Evolutionary conservation across 2,797 vertebrate genomes (phyloP), one percentile per base, ranked within the genome.

Genomic region (Phrynocephalus forsythii): DNA sequence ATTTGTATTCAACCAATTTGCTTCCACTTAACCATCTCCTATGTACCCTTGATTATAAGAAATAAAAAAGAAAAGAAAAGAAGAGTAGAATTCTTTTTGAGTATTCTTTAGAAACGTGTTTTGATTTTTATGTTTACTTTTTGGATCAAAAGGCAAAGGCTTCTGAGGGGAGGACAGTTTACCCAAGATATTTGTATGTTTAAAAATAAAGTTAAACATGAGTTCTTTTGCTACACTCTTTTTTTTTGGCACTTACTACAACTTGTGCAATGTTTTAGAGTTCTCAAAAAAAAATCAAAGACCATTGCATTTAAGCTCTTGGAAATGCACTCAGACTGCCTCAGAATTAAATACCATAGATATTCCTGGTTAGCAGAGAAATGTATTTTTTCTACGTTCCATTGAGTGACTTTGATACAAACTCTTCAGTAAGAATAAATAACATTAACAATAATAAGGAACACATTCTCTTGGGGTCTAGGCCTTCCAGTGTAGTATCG

Each of bases 331-430:
- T 44, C 5, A 44, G 38, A 44, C 38, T 44, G 3, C 38, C 38
- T 44, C 38, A 44, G 38, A 5, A 24, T 24, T 77, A 90, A 80
- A 83, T 76, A 22, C 67, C 91, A 79, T 56, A 90, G 28, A 90
- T 91, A 44, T 44, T 44, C 38, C 72, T 92, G 89, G 73, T 89
- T 90, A 44, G 77, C n/a, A 44, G 91, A 76, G 66, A 33, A 33
- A 33, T 87, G 48, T 48, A 78, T 87, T 92, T 88, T 87, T 89
- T 90, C 66, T 89, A 83, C 93, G 88, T 50, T 91, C 83, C 85
- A 3, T 83, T 71, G 68, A 84, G 84, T 69, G 79, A 76, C 77
- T 91, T 77, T 24, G 82, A 80, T 83, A 83, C 77, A 94, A 95
- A 87, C 60, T 89, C 24, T 33, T 1, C 66, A 89, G 86, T 20